Evolutionary conservation across 2,113 vertebrate species (phyloP).

Genomic region (Tautogolabrus adspersus): DNA sequence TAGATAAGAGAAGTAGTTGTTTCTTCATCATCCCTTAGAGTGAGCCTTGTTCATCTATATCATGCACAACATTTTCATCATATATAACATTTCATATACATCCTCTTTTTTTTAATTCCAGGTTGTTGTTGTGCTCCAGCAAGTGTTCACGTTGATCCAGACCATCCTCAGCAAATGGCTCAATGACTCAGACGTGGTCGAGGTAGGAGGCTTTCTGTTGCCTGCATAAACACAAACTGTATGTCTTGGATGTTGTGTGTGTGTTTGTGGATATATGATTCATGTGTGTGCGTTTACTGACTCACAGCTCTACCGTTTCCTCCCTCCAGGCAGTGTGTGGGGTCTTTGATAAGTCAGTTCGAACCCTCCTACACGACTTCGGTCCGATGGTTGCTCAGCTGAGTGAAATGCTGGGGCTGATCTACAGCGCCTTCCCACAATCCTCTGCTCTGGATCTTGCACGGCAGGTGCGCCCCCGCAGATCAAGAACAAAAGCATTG

Average conservation of each 20-base stretch:
- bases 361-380: conserved; percentile 93
- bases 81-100: neutral
- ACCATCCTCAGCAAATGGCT: conserved; percentile 96
- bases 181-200: conserved; percentile 94
- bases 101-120: conserved; percentile 55
- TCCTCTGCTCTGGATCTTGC: conserved; percentile 94
- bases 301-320: neutral
- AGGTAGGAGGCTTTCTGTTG: conserved; percentile 83
- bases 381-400: conserved; percentile 95
- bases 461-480: conserved; percentile 85
- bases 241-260: neutral
- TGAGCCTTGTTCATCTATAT: neutral
- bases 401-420: conserved; percentile 95
- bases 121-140: conserved; percentile 95
- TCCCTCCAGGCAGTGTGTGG: conserved; percentile 90
- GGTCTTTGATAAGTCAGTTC: conserved; percentile 95
- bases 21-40: neutral
- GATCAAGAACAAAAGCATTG: neutral
- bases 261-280: conserved; percentile 15
- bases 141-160: conserved; percentile 95
- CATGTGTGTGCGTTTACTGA: conserved; percentile 7
- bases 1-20: no score
- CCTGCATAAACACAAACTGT: conserved; percentile 1
- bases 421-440: conserved; percentile 94
- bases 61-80: neutral